phyloP scores from a whole-genome alignment of 2,797 vertebrate species.

The Clarias laeviceps region DNA sequence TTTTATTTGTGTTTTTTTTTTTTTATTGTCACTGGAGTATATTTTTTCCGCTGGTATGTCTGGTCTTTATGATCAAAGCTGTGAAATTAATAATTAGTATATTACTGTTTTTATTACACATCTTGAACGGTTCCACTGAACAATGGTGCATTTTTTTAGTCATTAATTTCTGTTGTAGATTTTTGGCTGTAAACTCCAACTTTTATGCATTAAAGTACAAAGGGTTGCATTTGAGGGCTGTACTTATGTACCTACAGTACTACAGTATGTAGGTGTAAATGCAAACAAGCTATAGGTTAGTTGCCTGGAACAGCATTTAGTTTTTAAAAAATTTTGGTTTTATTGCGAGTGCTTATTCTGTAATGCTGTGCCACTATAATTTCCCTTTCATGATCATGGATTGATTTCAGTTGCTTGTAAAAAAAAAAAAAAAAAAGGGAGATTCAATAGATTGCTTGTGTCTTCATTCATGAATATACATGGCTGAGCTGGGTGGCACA shows the following conservation, averaged over 20 bases:
- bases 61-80: background rate
- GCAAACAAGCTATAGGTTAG: background rate
- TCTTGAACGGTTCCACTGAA: background rate
- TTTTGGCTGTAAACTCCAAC: background rate
- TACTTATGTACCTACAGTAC: background rate
- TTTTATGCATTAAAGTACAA: background rate
- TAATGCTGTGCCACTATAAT: slow-evolving; percentile 54
- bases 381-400: slow-evolving; percentile 67
- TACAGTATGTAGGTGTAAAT: background rate
- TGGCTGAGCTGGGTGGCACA: slow-evolving; percentile 34
- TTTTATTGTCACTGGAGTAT: background rate
- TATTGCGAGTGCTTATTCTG: slow-evolving; percentile 73
- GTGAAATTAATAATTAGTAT: background rate
- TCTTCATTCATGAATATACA: slow-evolving; percentile 57
- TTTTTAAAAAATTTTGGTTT: slow-evolving; percentile 46
- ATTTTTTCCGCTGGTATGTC: background rate
- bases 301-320: slow-evolving; percentile 52
- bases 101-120: background rate
- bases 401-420: slow-evolving; percentile 61
- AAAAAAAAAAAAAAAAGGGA: background rate
- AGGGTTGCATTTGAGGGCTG: background rate
- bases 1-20: too few species aligned
- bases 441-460: slow-evolving; percentile 56
- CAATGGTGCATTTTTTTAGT: background rate
- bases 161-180: background rate